Evolutionary conservation across 2,888 invertebrate genomes (phyloP), one percentile per base, ranked within the genome.

Genomic region (Molanna angustata): DNA sequence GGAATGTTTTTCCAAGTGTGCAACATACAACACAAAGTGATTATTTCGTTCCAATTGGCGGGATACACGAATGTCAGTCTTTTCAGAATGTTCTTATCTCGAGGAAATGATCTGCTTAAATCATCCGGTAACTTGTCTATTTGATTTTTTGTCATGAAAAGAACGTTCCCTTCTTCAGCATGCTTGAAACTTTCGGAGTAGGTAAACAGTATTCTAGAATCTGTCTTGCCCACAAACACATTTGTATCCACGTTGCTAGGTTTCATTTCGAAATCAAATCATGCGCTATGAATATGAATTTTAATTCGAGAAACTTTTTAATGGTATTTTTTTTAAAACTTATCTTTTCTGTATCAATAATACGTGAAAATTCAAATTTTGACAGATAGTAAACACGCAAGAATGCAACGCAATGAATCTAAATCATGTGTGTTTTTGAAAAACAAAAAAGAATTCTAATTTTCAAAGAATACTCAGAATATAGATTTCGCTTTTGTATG

Each of bases 61-160:
- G 50, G 54, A 35, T 54, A 54, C 2, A 16, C 27, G 19, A 54
- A 54, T 14, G 41, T 50, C 16, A 54, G 50, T 18, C 50, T 50
- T 32, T 45, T 42, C 17, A 54, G 46, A 7, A 50, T 50, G 13
- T 50, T 27, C 22, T 45, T 46, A 16, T 49, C 50, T 32, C 20
- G 19, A 17, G 19, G 32, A 3, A 13, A 19, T 6, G 32, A 11
- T n/a, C 13, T 2, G 1, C 18, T 17, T 6, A 33, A n/a, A 11
- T 46, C 35, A 14, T 31, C 27, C 18, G 49, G 49, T 11, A 50
- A 9, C 21, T 46, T 42, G 11, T 19, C 32, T 7, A 54, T 54
- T n/a, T 14, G 4, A 4, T 9, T 17, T 14, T 54, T 50, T 6
- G 54, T 32, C 22, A 54, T 35, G 14, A 35, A 54, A 2, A 54